Evolutionary conservation across 2,113 vertebrate genomes (phyloP).

Genomic region (Lutjanus erythropterus): DNA sequence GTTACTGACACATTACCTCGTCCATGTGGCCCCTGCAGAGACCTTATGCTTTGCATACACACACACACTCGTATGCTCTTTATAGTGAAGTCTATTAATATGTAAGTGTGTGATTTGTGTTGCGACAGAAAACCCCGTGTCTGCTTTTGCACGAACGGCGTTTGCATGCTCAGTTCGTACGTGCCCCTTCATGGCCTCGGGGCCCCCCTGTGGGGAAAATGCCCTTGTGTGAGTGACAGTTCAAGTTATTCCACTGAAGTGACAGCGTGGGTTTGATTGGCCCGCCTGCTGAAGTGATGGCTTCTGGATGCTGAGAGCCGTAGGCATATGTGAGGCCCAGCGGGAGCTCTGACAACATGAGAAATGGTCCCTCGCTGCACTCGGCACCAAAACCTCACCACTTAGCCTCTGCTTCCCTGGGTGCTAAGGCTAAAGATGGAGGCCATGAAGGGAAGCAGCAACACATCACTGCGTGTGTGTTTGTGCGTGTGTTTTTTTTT

Average conservation of each 20-base stretch:
- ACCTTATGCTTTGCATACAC: neutral
- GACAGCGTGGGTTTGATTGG: constrained; percentile 82
- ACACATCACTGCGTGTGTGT: constrained; percentile 30
- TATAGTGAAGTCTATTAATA: constrained; percentile 7
- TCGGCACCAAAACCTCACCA: constrained; percentile 54
- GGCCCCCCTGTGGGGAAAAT: constrained; percentile 37
- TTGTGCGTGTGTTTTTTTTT: constrained; percentile 38
- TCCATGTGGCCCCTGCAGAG: neutral
- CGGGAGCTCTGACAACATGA: constrained; percentile 79
- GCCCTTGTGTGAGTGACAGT: constrained; percentile 74
- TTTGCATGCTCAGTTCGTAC: constrained; percentile 23
- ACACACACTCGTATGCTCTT: neutral
- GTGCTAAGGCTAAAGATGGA: constrained; percentile 64
- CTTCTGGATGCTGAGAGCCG: constrained; percentile 69
- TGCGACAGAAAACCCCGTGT: neutral
- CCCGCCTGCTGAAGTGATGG: constrained; percentile 76
- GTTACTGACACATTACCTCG: neutral
- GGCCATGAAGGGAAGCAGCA: constrained; percentile 39
- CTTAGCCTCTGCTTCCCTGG: constrained; percentile 62
- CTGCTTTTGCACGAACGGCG: neutral
- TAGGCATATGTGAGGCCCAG: constrained; percentile 77
- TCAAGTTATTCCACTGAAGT: constrained; percentile 76
- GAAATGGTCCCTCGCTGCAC: constrained; percentile 71
- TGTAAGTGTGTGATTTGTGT: constrained; percentile 9
- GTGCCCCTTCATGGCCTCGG: constrained; percentile 9